A percentile compares a stretch with the other conserved stretches of the same genome.
These are phyloP conservation scores for Clinocottus analis DNA, from an alignment of 2,113 vertebrate genomes.

Conservation along the genomic window DNA sequence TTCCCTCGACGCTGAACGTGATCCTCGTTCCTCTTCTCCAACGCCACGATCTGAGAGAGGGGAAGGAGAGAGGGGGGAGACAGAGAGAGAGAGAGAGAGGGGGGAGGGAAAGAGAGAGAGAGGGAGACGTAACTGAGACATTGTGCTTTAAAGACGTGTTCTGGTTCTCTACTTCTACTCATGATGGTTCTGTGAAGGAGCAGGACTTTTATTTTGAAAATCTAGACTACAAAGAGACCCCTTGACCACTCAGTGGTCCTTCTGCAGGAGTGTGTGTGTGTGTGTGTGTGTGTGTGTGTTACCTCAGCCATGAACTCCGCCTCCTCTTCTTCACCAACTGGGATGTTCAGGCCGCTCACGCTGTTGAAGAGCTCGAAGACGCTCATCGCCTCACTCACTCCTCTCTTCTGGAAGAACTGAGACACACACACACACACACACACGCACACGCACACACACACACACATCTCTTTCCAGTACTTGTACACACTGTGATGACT, in stretches of 20 bases:
- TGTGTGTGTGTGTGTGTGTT: conserved; percentile 3
- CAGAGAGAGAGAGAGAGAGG: too few relatives aligned
- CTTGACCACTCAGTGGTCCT: too few relatives aligned
- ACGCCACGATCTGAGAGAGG: conserved; percentile 87
- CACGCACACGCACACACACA: background rate
- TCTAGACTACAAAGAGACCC: too few relatives aligned
- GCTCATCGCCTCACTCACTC: conserved; percentile 88
- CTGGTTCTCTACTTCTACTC: too few relatives aligned
- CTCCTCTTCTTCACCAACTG: conserved; percentile 88
- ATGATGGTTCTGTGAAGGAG: too few relatives aligned
- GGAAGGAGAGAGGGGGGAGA: too few relatives aligned
- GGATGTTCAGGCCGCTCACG: conserved; percentile 90
- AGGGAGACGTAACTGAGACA: too few relatives aligned
- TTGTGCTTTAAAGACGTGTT: too few relatives aligned
- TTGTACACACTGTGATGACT: too few relatives aligned
- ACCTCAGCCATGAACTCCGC: conserved; percentile 93
- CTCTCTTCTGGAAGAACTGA: conserved; percentile 96
- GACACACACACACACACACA: background rate
- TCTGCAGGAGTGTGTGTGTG: background rate
- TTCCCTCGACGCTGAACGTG: conserved; percentile 91
- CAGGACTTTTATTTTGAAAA: too few relatives aligned
- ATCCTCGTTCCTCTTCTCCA: conserved; percentile 97
- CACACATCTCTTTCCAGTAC: too few relatives aligned
- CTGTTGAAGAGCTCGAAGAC: conserved; percentile 93
- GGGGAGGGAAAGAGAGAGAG: too few relatives aligned